Evolutionary conservation across 1,140 invertebrate genomes (phyloP), one percentile per base, ranked within the genome.

Genomic region (Delia radicum): DNA sequence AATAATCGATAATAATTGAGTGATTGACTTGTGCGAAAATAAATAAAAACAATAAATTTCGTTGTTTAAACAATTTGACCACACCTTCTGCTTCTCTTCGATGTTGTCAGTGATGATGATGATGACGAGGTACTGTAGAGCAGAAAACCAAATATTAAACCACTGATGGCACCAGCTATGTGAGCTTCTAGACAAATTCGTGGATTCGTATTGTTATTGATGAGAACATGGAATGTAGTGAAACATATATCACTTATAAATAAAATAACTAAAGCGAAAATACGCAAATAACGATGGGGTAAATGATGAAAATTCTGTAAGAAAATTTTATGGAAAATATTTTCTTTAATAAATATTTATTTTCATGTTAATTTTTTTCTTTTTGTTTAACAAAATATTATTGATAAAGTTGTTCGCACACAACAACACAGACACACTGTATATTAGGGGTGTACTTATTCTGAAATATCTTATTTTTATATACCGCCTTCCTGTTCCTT

Each of bases 111-210:
- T n/a, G 21, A 13, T 28, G 46, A 8, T 27, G n/a, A n/a, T 84
- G 18, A 33, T 55, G n/a, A 7, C 0, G 1, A 21, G 3, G 18
- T 6, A 10, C 85, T 86, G 78, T 95, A 93, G 2, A 94, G 87
- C 3, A 95, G 87, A 33, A 96, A 90, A 0, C 94, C 95, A n/a
- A 95, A 81, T 2, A 94, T 87, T 0, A 96, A 86, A 1, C 95
- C 96, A 3, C 92, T 90, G 0, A 94, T 78, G 0, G 94, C 94
- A 8, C 95, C 96, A 24, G 93, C 92, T 26, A 93, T 85, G 81
- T 96, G 88, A 0, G 95, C 94, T 6, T 93, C 91, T 90, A 95
- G 94, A 37, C 93, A 92, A 31, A 93, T 91, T 18, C 88, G 85
- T 0, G 89, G 89, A 76, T 83, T 87, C 79, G 71, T 80, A 85